A percentile compares a stretch with the other conserved stretches of the same genome.
These are phyloP conservation scores for Sphaerophoria taeniata DNA, from an alignment of 2,888 invertebrate genomes.

Conservation along the genomic window DNA sequence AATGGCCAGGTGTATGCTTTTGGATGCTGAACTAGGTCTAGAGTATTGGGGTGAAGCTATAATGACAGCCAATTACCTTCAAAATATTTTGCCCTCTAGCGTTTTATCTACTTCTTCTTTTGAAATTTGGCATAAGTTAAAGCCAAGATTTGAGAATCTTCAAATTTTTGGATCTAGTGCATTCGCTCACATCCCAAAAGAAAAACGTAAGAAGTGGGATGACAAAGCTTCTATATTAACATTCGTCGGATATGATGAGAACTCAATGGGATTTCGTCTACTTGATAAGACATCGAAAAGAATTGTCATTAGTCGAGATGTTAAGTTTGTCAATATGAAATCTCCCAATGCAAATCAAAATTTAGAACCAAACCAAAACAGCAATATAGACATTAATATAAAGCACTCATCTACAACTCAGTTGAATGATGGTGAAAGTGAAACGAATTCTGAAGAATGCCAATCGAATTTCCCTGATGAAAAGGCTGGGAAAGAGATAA, in stretches of 20 bases:
- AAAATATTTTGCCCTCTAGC: neutral
- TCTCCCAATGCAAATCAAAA: neutral
- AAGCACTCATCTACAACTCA: neutral
- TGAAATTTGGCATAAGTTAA: neutral
- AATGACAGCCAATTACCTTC: slow-evolving; percentile 4
- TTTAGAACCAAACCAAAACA: too few species aligned
- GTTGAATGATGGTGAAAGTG: neutral
- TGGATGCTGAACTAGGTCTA: neutral
- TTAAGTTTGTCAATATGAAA: neutral
- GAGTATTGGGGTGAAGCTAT: slow-evolving; percentile 11
- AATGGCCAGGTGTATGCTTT: neutral
- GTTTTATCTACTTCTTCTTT: neutral
- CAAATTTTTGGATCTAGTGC: neutral
- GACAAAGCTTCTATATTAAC: neutral
- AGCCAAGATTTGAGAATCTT: neutral
- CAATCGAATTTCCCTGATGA: neutral
- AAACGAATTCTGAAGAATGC: neutral
- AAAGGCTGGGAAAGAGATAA: too few species aligned
- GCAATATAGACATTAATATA: too few species aligned
- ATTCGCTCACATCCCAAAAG: neutral
- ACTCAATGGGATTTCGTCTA: neutral
- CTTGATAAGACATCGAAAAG: neutral
- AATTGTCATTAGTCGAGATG: neutral
- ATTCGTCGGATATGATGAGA: slow-evolving; percentile 1
- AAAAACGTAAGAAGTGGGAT: slow-evolving; percentile 11